These are phyloP conservation scores for Mesorhabditis spiculigera DNA, from an alignment of 2,888 invertebrate species.

Conservation along the genomic window DNA sequence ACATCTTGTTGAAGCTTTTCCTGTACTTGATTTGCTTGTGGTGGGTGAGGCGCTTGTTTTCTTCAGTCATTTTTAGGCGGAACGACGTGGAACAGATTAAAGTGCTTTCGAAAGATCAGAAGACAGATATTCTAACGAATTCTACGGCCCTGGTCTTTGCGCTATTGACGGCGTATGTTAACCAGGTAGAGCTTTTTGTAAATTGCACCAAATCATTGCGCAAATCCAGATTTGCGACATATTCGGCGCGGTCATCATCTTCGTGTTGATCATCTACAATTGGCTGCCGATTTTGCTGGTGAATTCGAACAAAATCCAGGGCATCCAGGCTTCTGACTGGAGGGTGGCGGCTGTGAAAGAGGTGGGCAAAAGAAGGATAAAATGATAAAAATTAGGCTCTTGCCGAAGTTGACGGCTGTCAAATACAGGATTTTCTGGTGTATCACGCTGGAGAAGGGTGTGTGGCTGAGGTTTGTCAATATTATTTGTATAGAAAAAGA, in stretches of 20 bases:
- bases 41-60: conserved; percentile 10
- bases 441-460: conserved; percentile 1
- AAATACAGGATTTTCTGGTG: not conserved
- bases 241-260: conserved; percentile 25
- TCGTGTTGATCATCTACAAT: conserved; percentile 20
- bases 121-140: conserved; percentile 25
- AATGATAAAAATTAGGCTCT: conserved; percentile 1
- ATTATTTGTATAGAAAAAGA: not conserved
- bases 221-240: conserved; percentile 24
- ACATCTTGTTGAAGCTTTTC: conserved; percentile 23
- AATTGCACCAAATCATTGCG: no score
- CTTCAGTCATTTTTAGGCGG: not conserved
- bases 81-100: conserved; percentile 20
- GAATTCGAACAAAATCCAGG: conserved; percentile 13
- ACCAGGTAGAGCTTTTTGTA: not conserved
- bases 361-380: not conserved
- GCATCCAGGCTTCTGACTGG: conserved; percentile 2
- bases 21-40: conserved; percentile 22
- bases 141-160: conserved; percentile 20
- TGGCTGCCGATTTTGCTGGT: conserved; percentile 21
- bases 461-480: not conserved
- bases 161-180: not conserved
- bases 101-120: conserved; percentile 30
- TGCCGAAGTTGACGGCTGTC: not conserved
- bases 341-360: not conserved